Evolutionary conservation across 2,113 vertebrate species (phyloP).

Genomic region (Ciconia stormi): DNA sequence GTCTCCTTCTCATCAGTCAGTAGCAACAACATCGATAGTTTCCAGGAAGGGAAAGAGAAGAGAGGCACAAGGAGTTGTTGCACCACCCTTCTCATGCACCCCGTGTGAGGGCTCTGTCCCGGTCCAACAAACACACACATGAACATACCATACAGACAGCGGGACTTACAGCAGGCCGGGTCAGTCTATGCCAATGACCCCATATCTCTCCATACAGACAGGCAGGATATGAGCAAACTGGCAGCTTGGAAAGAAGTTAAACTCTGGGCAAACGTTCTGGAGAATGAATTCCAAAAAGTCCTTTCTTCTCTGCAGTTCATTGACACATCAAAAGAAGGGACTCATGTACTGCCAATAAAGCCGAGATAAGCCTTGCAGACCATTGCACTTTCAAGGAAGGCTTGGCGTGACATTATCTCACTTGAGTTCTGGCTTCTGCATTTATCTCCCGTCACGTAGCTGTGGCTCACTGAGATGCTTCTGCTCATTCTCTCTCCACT

Average conservation of each 20-base stretch:
- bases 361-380: neutral
- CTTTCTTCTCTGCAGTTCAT: neutral
- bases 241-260: neutral
- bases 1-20: neutral
- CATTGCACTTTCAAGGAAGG: neutral
- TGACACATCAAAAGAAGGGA: conserved; percentile 24
- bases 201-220: neutral
- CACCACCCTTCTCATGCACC: fast-evolving
- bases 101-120: fast-evolving
- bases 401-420: neutral
- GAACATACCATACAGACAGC: neutral
- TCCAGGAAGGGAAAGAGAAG: neutral
- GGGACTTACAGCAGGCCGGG: fast-evolving
- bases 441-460: neutral
- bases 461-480: neutral
- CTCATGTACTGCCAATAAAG: neutral
- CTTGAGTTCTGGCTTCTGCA: neutral
- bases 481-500: neutral
- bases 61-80: neutral
- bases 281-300: neutral
- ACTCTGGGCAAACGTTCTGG: neutral
- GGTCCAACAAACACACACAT: fast-evolving
- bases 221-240: neutral
- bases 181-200: neutral
- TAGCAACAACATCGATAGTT: neutral